Conservation (phyloP, 2,113 vertebrate genomes). For the Sporophila hypoxantha region DNA sequence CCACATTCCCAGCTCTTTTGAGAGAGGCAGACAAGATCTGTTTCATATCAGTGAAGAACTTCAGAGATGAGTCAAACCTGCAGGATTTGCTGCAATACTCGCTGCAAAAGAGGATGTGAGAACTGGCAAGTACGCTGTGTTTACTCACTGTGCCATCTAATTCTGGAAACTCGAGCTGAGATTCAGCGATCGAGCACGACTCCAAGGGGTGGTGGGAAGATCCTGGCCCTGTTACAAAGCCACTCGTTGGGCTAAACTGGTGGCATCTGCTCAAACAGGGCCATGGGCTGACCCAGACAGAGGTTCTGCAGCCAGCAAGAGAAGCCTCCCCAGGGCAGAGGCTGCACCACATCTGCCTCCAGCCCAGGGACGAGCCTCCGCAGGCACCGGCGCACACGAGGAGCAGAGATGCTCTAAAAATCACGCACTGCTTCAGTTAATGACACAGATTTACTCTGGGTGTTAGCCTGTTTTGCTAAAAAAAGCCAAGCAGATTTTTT, state of each 20-base stretch:
- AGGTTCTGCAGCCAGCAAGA: neutral
- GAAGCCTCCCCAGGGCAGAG: neutral
- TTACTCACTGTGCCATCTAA: conserved; percentile 49
- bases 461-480: conserved; percentile 49
- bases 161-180: conserved; percentile 28
- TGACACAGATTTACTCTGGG: conserved; percentile 55
- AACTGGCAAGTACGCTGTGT: conserved; percentile 40
- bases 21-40: neutral
- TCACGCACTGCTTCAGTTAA: conserved; percentile 33
- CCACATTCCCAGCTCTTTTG: neutral
- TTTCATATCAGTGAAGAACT: conserved; percentile 19
- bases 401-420: conserved; percentile 14
- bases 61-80: conserved; percentile 45
- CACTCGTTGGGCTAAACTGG: conserved; percentile 23
- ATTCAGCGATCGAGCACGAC: conserved; percentile 26
- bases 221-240: neutral
- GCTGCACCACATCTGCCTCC: neutral
- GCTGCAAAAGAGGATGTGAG: conserved; percentile 61
- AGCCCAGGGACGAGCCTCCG: neutral
- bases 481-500: conserved; percentile 31
- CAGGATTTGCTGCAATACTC: conserved; percentile 57
- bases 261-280: neutral
- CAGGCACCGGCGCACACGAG: neutral
- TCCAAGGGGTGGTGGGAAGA: conserved; percentile 23
- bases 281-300: neutral